A percentile compares a stretch with the other conserved stretches of the same genome.
phyloP scores from a whole-genome alignment of 2,888 invertebrate genomes.

The Geotrupes spiniger region DNA sequence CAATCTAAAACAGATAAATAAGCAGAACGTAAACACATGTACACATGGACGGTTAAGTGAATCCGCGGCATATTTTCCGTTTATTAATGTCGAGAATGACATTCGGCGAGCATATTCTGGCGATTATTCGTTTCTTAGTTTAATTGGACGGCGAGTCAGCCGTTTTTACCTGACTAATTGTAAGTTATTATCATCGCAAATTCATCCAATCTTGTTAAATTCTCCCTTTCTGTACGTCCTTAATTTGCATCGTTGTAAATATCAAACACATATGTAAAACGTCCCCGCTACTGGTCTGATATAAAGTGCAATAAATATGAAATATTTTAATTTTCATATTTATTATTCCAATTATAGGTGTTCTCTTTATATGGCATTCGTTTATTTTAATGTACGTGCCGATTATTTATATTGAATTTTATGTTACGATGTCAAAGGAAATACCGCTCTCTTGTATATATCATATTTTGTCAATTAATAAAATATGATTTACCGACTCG shows the following conservation, averaged over 20 bases:
- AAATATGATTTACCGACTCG: background rate
- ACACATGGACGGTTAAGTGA: slow-evolving; percentile 29
- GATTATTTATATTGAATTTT: slow-evolving; percentile 30
- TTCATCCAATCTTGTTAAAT: slow-evolving; percentile 31
- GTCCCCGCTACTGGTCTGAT: slow-evolving; percentile 39
- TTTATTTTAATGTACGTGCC: slow-evolving; percentile 37
- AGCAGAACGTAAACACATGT: slow-evolving; percentile 26
- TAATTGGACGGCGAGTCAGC: slow-evolving; percentile 16
- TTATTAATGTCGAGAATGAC: slow-evolving; percentile 22
- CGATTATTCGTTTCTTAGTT: slow-evolving; percentile 21
- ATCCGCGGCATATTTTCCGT: slow-evolving; percentile 25
- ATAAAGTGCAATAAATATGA: slow-evolving; percentile 40
- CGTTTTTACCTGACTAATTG: slow-evolving; percentile 31
- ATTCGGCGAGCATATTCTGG: slow-evolving; percentile 18
- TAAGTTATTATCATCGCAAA: slow-evolving; percentile 33
- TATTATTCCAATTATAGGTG: slow-evolving; percentile 39
- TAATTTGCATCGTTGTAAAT: slow-evolving; percentile 42
- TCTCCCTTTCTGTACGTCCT: slow-evolving; percentile 21
- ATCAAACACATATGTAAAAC: slow-evolving; percentile 37
- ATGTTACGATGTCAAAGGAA: slow-evolving; percentile 13
- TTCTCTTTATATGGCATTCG: slow-evolving; percentile 38
- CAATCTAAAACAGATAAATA: slow-evolving; percentile 26
- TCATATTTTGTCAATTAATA: slow-evolving; percentile 2
- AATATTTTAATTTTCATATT: slow-evolving; percentile 42
- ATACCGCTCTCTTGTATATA: slow-evolving; percentile 3